Base-by-base conservation (phyloP, 2,888 invertebrate genomes). In the Celastrina argiolus region DNA sequence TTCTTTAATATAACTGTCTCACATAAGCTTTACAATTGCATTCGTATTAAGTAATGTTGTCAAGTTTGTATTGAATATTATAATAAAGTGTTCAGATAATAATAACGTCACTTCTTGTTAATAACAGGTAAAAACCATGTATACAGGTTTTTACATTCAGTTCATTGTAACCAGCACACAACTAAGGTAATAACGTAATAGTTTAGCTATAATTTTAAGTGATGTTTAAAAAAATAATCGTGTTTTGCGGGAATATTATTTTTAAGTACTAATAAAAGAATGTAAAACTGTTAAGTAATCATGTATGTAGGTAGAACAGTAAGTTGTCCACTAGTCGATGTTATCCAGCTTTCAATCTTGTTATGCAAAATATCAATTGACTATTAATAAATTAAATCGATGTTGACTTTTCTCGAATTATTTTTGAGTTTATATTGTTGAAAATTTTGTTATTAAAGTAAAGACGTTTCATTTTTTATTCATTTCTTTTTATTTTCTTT, bases 201-300 rank as follows among this genome's bases (percentile, higher is more conserved):
- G 85, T 85, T 86, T 88, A 90, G 86, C 79, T 76, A 78, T 87
- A 84, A 83, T 78, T 80, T 83, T 89, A 88, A 89, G 88, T 84
- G 80, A 84, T 85, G 86, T 88, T 87, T 84, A 82, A 81, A 81
- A 81, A 78, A 77, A 80, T 83, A 84, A 85, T 85, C 86, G 90
- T 90, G 88, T 91, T 90, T 89, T 88, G 83, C 81, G 86, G 87
- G 84, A 84, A 82, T 87, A 51, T 87, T 88, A 85, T 87, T 88
- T 84, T 87, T 88, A 89, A 88, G 88, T 86, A 87, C 79, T 81
- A 77, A 81, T 81, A 78, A 78, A 79, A 76, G 77, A 76, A 77
- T 88, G 86, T 89, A 86, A 87, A 87, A 88, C 87, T 87, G 86
- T 87, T 90, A 88, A 87, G 85, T 83, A 84, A 83, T 83, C 85